Percentiles rank a stretch among this genome's conserved stretches.
Evolutionary conservation across 2,113 vertebrate species (phyloP).

Genomic region (Panthera uncia): DNA sequence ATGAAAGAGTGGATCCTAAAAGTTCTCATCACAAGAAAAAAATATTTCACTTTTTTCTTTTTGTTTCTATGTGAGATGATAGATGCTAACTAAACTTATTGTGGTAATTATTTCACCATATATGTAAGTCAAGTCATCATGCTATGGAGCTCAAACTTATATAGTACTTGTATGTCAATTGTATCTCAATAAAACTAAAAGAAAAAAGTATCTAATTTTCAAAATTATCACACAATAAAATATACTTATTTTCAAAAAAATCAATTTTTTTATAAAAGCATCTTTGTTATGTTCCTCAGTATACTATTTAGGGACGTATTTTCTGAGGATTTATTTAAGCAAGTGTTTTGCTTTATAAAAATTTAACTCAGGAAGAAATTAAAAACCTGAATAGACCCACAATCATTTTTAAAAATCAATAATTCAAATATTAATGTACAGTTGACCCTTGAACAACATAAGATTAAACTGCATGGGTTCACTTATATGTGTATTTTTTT

Average conservation of each 20-base stretch:
- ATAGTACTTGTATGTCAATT: neutral
- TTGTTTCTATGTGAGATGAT: neutral
- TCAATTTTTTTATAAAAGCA: neutral
- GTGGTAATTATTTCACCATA: neutral
- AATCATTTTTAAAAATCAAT: neutral
- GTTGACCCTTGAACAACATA: neutral
- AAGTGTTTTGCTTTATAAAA: neutral
- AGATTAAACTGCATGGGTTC: neutral
- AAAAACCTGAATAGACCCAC: neutral
- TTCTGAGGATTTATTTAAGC: slow-evolving; percentile 29
- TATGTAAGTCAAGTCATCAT: neutral
- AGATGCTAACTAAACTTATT: neutral
- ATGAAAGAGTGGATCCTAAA: neutral
- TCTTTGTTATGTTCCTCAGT: neutral
- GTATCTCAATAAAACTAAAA: neutral
- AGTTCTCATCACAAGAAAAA: neutral
- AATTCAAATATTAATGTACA: neutral
- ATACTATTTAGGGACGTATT: neutral
- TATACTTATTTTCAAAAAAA: neutral
- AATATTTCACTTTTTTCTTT: neutral
- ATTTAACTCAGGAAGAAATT: neutral
- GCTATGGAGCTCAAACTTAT: neutral
- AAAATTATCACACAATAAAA: neutral
- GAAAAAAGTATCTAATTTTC: neutral
- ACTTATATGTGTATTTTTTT: neutral